Conservation (phyloP, 2,113 vertebrate genomes). For the Sander lucioperca region DNA sequence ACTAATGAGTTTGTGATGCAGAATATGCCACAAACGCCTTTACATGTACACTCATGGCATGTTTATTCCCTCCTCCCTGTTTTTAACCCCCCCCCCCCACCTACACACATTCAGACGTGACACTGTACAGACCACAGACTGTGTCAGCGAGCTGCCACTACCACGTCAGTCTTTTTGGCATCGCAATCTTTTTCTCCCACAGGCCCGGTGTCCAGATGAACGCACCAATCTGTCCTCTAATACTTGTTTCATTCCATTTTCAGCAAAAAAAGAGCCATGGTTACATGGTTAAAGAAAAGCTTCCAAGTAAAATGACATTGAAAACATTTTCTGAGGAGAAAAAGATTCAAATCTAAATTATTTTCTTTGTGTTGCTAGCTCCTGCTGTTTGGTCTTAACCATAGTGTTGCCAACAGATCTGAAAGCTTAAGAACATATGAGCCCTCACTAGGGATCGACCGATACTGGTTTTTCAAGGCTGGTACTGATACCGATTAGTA, state of each 20-base stretch:
- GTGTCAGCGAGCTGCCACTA: slow-evolving; percentile 32
- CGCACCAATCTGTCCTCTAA: slow-evolving; percentile 36
- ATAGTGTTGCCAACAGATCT: slow-evolving; percentile 8
- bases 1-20: background rate
- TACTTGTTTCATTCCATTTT: background rate
- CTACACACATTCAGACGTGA: slow-evolving; percentile 15
- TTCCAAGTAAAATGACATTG: background rate
- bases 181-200: slow-evolving; percentile 30
- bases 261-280: background rate
- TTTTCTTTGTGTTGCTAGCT: slow-evolving; percentile 6
- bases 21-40: background rate
- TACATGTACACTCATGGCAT: slow-evolving; percentile 6
- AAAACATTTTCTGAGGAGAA: slow-evolving; percentile 15
- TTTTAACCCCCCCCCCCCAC: slow-evolving; percentile 7
- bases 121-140: slow-evolving; percentile 32
- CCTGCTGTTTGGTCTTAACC: slow-evolving; percentile 20
- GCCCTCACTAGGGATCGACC: background rate
- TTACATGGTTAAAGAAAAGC: background rate
- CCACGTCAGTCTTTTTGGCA: slow-evolving; percentile 47
- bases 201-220: slow-evolving; percentile 44
- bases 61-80: background rate
- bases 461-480: no score
- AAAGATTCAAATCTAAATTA: background rate
- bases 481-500: no score
- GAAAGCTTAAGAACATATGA: slow-evolving; percentile 7